Percentiles rank a stretch among this genome's conserved stretches.
phyloP scores from a whole-genome alignment of 1,140 invertebrate species.

The Platyura marginata region DNA sequence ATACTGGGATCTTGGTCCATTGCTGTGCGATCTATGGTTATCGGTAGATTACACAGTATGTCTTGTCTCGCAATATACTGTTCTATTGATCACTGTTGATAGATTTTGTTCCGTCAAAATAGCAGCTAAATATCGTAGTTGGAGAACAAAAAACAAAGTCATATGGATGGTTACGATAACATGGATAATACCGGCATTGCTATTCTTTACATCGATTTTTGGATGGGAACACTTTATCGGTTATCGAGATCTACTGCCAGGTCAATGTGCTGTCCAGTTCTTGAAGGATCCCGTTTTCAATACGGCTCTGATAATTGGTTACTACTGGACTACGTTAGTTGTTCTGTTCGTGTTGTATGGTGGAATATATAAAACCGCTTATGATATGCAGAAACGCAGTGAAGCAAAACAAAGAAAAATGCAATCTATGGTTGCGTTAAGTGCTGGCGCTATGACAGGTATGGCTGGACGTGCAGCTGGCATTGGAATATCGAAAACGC shows the following conservation, averaged over 20 bases:
- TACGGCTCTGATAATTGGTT: slow-evolving; percentile 91
- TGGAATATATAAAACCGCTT: slow-evolving; percentile 96
- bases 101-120: slow-evolving; percentile 98
- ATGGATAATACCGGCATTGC: slow-evolving; percentile 90
- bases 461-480: slow-evolving; percentile 76
- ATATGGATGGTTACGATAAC: slow-evolving; percentile 91
- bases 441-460: slow-evolving; percentile 69
- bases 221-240: slow-evolving; percentile 98
- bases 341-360: slow-evolving; percentile 89
- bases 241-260: slow-evolving; percentile 65
- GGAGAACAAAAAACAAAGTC: slow-evolving; percentile 86
- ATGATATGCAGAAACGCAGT: slow-evolving; percentile 95
- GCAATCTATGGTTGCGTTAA: slow-evolving; percentile 81
- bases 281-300: slow-evolving; percentile 96
- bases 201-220: slow-evolving; percentile 98
- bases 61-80: slow-evolving; percentile 97
- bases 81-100: slow-evolving; percentile 95
- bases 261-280: slow-evolving; percentile 94
- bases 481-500: slow-evolving; percentile 62
- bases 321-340: slow-evolving; percentile 92
- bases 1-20: slow-evolving; percentile 90
- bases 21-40: slow-evolving; percentile 95
- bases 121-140: slow-evolving; percentile 89
- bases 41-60: slow-evolving; percentile 99
- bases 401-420: slow-evolving; percentile 87